Evolutionary conservation across 2,888 invertebrate species (phyloP).

Genomic region (Ellobium chinense): DNA sequence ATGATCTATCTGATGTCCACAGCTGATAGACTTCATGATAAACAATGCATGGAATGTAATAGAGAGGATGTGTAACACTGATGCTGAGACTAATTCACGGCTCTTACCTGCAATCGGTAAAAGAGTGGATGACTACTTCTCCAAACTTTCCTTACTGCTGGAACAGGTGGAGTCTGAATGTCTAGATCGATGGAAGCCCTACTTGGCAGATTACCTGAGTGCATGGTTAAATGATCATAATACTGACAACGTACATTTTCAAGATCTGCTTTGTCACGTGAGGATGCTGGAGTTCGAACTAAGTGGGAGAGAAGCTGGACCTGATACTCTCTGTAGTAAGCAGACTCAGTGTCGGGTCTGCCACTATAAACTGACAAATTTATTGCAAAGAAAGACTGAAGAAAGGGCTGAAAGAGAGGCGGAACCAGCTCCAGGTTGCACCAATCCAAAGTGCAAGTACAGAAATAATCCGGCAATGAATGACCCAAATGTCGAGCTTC

Average conservation of each 20-base stretch:
- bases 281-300: not conserved
- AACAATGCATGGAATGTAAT: not conserved
- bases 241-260: not conserved
- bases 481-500: not conserved
- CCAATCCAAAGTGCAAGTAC: not conserved
- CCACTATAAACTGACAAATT: not conserved
- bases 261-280: not conserved
- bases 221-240: no score
- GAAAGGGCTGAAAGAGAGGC: not conserved
- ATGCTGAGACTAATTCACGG: not conserved
- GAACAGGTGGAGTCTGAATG: not conserved
- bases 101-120: not conserved
- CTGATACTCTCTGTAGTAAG: not conserved
- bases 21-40: conserved; percentile 30
- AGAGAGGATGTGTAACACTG: not conserved
- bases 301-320: not conserved
- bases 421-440: not conserved
- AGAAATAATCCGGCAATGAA: conserved; percentile 3
- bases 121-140: not conserved
- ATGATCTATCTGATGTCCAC: not conserved
- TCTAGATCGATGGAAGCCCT: conserved; percentile 1
- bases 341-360: not conserved
- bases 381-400: no score
- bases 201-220: not conserved
- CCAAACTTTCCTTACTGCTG: not conserved